Conservation (phyloP, 2,113 vertebrate genomes). For the Hassar affinis region DNA sequence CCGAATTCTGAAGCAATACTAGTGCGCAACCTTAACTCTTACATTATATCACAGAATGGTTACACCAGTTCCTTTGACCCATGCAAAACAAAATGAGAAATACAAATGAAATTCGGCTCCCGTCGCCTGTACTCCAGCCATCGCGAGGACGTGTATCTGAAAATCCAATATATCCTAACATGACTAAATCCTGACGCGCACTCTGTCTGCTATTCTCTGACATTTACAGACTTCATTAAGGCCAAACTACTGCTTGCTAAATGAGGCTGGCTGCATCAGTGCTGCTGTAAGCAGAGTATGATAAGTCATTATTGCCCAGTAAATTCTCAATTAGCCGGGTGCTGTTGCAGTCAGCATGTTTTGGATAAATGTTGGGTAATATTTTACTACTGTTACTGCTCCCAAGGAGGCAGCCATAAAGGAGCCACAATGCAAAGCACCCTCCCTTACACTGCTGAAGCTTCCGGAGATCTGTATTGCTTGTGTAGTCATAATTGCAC, state of each 20-base stretch:
- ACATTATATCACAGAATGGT: neutral
- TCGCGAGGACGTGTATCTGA: neutral
- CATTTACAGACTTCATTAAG: constrained; percentile 61
- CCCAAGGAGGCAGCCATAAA: constrained; percentile 53
- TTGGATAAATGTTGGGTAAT: constrained; percentile 53
- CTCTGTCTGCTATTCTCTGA: constrained; percentile 46
- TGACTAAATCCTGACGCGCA: constrained; percentile 34
- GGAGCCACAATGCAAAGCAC: constrained; percentile 43
- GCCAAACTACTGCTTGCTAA: constrained; percentile 62
- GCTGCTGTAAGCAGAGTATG: constrained; percentile 56
- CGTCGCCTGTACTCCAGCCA: neutral
- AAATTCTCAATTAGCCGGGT: constrained; percentile 68
- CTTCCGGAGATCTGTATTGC: constrained; percentile 37
- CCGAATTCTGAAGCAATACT: neutral
- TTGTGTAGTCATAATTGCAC: constrained; percentile 43
- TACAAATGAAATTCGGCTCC: neutral
- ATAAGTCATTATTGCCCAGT: constrained; percentile 68
- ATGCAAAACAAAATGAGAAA: neutral
- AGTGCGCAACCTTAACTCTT: neutral
- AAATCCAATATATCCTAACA: constrained; percentile 24
- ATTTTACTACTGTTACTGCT: constrained; percentile 56
- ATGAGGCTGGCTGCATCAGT: constrained; percentile 54
- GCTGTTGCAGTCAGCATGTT: constrained; percentile 64
- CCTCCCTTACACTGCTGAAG: constrained; percentile 3
- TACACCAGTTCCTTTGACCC: constrained; percentile 1